These are phyloP conservation scores for Neocrepidodera transversa DNA, from an alignment of 2,888 invertebrate species.

Conservation along the genomic window DNA sequence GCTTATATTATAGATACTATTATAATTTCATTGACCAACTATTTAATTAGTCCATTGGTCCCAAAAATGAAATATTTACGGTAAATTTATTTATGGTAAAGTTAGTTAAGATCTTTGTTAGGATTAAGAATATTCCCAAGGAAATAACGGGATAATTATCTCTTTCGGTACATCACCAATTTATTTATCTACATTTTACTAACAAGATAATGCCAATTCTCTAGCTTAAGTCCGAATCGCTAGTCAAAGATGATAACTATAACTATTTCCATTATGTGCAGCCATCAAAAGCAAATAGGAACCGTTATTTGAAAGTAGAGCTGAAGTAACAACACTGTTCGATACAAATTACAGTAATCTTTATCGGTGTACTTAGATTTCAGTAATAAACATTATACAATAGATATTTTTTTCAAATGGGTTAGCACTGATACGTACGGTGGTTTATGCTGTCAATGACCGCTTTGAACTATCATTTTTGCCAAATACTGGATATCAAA, in stretches of 20 bases:
- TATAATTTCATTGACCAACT: no score
- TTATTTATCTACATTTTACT: background rate
- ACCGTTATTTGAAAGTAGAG: slow-evolving; percentile 51
- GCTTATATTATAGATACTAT: no score
- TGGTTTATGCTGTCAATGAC: slow-evolving; percentile 26
- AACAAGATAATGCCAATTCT: slow-evolving; percentile 3
- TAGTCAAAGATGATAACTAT: slow-evolving; percentile 1
- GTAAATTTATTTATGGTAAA: no score
- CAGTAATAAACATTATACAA: slow-evolving; percentile 34
- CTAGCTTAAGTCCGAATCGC: background rate
- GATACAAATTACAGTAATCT: slow-evolving; percentile 36
- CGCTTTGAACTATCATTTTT: slow-evolving; percentile 14
- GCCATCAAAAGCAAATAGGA: slow-evolving; percentile 44
- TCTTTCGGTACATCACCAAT: no score
- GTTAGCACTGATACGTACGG: slow-evolving; percentile 28
- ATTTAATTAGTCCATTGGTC: no score
- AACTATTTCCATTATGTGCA: slow-evolving; percentile 15
- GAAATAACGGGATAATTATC: no score
- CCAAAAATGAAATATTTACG: no score
- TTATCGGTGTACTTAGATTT: slow-evolving; percentile 15
- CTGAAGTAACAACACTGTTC: slow-evolving; percentile 41
- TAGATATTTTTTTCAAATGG: slow-evolving; percentile 32
- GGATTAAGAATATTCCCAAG: no score
- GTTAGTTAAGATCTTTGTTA: no score
- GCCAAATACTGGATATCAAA: no score